Conservation (phyloP, 2,888 invertebrate genomes). For the Nectonema munidae region DNA sequence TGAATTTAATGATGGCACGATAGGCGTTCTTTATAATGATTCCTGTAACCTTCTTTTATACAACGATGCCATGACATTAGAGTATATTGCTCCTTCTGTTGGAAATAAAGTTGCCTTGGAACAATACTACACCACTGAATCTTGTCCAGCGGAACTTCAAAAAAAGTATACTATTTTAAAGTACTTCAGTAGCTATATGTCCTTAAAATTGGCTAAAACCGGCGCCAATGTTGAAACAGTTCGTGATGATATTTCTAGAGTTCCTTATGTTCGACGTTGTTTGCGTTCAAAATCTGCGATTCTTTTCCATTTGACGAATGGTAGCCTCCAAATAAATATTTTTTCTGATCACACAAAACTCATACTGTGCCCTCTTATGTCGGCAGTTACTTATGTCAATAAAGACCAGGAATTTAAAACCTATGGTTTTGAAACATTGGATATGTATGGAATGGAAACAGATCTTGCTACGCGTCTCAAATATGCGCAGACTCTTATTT, state of each 20-base stretch:
- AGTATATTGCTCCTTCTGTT: too few relatives aligned
- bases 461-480: too few relatives aligned
- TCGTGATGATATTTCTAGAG: conserved; percentile 55
- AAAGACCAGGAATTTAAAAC: too few relatives aligned
- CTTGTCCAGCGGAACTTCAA: conserved; percentile 43
- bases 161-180: conserved; percentile 83
- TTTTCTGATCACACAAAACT: conserved; percentile 79
- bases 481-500: too few relatives aligned
- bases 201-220: conserved; percentile 42
- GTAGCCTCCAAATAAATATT: conserved; percentile 61
- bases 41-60: conserved; percentile 68
- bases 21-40: conserved; percentile 95
- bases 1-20: conserved; percentile 82
- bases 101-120: conserved; percentile 58
- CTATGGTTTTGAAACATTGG: too few relatives aligned
- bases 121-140: conserved; percentile 44
- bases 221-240: too few relatives aligned
- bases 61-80: too few relatives aligned
- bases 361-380: conserved; percentile 84
- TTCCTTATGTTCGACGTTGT: conserved; percentile 83
- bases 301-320: conserved; percentile 81
- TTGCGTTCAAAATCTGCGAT: conserved; percentile 75
- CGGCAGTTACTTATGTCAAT: too few relatives aligned
- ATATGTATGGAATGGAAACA: too few relatives aligned
- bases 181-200: conserved; percentile 92